Conservation (phyloP, 2,888 invertebrate genomes). For the Lithophane socia region DNA sequence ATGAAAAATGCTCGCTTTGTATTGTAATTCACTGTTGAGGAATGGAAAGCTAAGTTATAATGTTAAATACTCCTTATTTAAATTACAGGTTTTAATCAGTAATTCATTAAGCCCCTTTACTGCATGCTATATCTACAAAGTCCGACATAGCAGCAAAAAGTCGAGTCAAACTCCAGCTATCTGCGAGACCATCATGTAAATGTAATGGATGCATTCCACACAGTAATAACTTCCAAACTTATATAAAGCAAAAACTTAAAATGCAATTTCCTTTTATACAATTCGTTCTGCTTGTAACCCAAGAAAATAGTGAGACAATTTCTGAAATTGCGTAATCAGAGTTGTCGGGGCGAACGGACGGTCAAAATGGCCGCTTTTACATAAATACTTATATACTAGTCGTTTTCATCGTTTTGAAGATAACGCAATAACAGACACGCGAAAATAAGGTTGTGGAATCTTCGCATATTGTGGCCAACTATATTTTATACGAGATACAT, state of each 20-base stretch:
- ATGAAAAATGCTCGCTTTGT: not conserved
- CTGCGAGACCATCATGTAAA: conserved; percentile 39
- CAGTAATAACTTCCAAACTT: conserved; percentile 51
- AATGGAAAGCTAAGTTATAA: not conserved
- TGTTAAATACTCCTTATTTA: not conserved
- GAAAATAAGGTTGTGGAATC: conserved; percentile 54
- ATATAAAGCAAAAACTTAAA: conserved; percentile 59
- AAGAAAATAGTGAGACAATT: conserved; percentile 67
- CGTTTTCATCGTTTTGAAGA: conserved; percentile 60
- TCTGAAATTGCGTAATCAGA: conserved; percentile 66
- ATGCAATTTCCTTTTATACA: conserved; percentile 65
- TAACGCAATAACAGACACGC: conserved; percentile 61
- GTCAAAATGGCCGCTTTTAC: conserved; percentile 61
- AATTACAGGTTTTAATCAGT: not conserved
- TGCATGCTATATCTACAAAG: not conserved
- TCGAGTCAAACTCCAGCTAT: conserved; percentile 28
- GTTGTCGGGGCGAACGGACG: conserved; percentile 58
- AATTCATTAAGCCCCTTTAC: not conserved
- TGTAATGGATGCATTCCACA: conserved; percentile 45
- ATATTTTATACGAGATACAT: conserved; percentile 42
- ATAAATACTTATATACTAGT: conserved; percentile 66
- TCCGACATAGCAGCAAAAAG: not conserved
- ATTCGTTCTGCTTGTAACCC: conserved; percentile 60
- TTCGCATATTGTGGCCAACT: conserved; percentile 37
- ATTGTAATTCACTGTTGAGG: not conserved